Evolutionary conservation across 2,113 vertebrate species (phyloP).

Genomic region (Cephalophus harveyi): DNA sequence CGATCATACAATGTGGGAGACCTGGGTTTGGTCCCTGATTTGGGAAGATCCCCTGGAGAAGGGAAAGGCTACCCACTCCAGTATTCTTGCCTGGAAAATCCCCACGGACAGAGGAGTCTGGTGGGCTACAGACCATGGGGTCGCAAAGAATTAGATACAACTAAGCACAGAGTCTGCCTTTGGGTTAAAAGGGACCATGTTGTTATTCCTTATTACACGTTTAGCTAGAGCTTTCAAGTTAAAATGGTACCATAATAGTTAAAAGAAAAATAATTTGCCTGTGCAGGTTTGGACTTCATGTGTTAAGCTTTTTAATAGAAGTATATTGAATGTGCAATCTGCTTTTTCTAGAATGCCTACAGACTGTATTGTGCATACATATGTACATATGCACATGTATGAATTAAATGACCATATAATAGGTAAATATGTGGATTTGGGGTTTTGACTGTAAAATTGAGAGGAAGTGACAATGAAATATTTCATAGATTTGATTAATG

Average conservation of each 20-base stretch:
- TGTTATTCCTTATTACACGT: not conserved
- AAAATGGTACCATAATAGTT: not conserved
- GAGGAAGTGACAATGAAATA: not conserved
- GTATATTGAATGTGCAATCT: not conserved
- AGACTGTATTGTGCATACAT: not conserved
- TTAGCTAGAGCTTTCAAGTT: not conserved
- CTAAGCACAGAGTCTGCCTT: not conserved
- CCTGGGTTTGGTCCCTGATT: not conserved
- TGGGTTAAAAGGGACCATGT: not conserved
- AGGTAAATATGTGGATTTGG: not conserved
- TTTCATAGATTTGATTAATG: not conserved
- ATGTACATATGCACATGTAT: not conserved
- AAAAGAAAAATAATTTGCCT: constrained; percentile 6
- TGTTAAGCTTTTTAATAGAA: not conserved
- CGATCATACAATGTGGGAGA: not conserved
- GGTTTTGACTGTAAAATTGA: not conserved
- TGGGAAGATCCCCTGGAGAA: not conserved
- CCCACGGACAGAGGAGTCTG: not conserved
- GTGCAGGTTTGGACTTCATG: not conserved
- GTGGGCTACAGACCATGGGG: not conserved
- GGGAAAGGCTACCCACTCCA: not conserved
- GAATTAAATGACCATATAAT: not conserved
- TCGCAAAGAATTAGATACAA: fast-evolving
- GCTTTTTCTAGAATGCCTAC: not conserved
- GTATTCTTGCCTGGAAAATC: not conserved